These are phyloP conservation scores for Aurelia aurita DNA, from an alignment of 30 jellyfish, hydroid and myxozoan species.

Conservation along the genomic window DNA sequence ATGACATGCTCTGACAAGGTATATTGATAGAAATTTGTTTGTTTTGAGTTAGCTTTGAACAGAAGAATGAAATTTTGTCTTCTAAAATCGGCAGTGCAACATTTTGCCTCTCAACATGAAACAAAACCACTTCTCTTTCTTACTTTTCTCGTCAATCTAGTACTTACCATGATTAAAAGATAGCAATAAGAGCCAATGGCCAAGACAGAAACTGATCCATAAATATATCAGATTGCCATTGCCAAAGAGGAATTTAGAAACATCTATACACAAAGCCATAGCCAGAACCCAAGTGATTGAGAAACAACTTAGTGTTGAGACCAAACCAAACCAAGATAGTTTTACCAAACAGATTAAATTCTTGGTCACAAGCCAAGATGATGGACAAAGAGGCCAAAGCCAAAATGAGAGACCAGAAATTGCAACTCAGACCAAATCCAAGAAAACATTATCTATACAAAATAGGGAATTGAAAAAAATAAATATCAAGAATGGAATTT, in stretches of 20 bases:
- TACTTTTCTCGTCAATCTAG: not conserved
- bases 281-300: conserved; percentile 33
- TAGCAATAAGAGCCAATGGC: conserved; percentile 35
- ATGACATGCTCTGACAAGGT: no score
- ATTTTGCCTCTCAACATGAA: not conserved
- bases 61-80: not conserved
- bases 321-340: conserved; percentile 55
- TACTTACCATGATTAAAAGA: conserved; percentile 36
- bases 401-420: conserved; percentile 62
- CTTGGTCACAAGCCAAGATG: conserved; percentile 47
- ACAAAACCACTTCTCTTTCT: not conserved
- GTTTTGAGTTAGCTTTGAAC: not conserved
- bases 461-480: conserved; percentile 61
- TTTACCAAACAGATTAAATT: conserved; percentile 49
- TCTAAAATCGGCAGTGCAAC: not conserved
- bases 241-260: conserved; percentile 10
- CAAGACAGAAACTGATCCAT: conserved; percentile 30
- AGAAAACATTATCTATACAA: conserved; percentile 50
- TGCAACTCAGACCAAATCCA: conserved; percentile 60
- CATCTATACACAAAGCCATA: conserved; percentile 37
- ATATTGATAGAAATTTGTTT: no score
- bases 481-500: not conserved
- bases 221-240: conserved; percentile 32
- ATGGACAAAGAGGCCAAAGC: conserved; percentile 49
- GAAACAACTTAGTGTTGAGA: conserved; percentile 27